phyloP scores from a whole-genome alignment of 2,113 vertebrate genomes.

The Urocolius indicus region DNA sequence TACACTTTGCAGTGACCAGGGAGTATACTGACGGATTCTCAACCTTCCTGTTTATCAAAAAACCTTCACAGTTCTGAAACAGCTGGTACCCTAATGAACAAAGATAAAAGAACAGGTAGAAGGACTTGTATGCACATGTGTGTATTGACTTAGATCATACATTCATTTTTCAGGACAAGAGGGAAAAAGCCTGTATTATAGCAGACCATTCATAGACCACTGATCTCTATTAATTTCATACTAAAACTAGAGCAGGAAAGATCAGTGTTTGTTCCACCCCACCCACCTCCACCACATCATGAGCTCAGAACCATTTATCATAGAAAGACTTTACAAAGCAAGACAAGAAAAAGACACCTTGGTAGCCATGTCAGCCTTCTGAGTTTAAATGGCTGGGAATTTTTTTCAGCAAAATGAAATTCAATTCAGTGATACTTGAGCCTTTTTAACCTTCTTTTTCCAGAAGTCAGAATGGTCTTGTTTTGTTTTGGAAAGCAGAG shows the following conservation, averaged over 20 bases:
- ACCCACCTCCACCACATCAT: background rate
- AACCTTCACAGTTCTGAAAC: background rate
- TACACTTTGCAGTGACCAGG: background rate
- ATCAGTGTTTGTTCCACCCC: background rate
- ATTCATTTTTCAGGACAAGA: background rate
- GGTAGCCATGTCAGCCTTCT: background rate
- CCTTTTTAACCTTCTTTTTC: background rate
- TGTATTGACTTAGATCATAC: background rate
- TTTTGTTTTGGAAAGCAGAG: conserved; percentile 17
- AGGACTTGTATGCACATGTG: background rate
- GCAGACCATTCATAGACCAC: background rate
- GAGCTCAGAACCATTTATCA: background rate
- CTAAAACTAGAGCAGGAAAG: background rate
- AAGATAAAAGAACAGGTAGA: background rate
- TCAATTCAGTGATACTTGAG: background rate
- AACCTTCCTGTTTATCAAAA: background rate
- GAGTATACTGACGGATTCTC: background rate
- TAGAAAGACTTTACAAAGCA: background rate
- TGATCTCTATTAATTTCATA: background rate
- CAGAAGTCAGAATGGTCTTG: background rate
- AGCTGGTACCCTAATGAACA: background rate
- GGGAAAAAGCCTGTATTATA: background rate
- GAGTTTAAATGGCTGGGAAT: background rate
- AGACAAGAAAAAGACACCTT: conserved; percentile 3
- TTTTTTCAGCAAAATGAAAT: conserved; percentile 31